Evolutionary conservation across 2,888 invertebrate species (phyloP).

Genomic region (Adelphocoris suturalis): DNA sequence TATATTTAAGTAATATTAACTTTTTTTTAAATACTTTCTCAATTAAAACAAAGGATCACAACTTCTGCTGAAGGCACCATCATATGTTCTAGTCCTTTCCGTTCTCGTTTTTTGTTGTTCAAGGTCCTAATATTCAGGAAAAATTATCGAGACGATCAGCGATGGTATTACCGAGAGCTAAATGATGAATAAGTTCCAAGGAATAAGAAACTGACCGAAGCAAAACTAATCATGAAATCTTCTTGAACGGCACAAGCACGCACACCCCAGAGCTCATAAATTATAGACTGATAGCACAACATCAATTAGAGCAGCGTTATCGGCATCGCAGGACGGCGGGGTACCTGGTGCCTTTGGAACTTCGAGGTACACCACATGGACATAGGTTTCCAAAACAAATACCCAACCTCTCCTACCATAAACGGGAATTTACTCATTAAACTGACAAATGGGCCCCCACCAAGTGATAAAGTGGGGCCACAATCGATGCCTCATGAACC

Average conservation of each 20-base stretch:
- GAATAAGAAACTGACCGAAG: constrained; percentile 46
- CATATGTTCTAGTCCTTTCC: too few species aligned
- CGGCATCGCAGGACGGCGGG: constrained; percentile 43
- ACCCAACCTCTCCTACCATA: constrained; percentile 62
- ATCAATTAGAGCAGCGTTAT: constrained; percentile 58
- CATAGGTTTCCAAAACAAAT: constrained; percentile 67
- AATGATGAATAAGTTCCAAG: constrained; percentile 52
- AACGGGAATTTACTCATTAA: constrained; percentile 71
- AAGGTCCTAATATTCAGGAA: neutral
- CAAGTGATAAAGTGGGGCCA: constrained; percentile 69
- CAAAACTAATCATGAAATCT: constrained; percentile 52
- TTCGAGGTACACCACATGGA: constrained; percentile 48
- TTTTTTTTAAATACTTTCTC: too few species aligned
- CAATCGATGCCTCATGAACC: constrained; percentile 70
- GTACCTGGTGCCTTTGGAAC: constrained; percentile 25
- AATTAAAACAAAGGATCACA: too few species aligned
- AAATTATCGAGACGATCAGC: constrained; percentile 9
- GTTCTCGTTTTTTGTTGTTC: too few species aligned
- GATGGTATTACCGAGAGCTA: neutral
- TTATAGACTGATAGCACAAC: constrained; percentile 26
- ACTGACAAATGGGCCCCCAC: constrained; percentile 68
- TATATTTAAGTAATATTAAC: too few species aligned
- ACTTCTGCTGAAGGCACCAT: too few species aligned
- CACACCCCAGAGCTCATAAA: constrained; percentile 56
- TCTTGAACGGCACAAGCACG: constrained; percentile 58